These are phyloP conservation scores for Octodon degus DNA, from an alignment of 2,113 vertebrate species.

Conservation along the genomic window DNA sequence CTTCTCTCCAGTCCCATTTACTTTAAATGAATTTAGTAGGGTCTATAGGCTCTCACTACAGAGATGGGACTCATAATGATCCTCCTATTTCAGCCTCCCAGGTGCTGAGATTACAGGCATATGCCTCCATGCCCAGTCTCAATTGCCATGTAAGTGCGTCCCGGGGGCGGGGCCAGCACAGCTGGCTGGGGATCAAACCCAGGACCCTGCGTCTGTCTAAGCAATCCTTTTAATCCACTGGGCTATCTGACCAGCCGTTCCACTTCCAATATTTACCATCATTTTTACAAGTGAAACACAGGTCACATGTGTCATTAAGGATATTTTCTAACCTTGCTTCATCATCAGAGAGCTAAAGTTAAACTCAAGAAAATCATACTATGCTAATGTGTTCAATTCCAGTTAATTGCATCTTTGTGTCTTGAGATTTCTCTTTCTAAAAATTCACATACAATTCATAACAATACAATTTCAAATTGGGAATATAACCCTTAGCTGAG, in stretches of 20 bases:
- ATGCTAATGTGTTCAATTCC: background rate
- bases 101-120: no score
- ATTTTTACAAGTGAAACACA: background rate
- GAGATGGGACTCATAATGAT: no score
- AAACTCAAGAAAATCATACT: background rate
- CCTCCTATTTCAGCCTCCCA: no score
- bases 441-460: background rate
- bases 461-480: conserved; percentile 19
- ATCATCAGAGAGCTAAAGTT: background rate
- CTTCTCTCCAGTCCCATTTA: background rate
- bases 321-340: background rate
- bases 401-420: conserved; percentile 24
- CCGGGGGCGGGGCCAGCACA: no score
- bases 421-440: conserved; percentile 2
- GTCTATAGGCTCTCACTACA: no score
- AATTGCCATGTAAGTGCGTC: no score
- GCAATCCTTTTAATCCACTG: no score
- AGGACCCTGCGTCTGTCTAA: no score
- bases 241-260: background rate
- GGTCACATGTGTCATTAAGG: background rate
- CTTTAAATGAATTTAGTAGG: no score
- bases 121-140: no score
- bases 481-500: background rate
- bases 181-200: no score
- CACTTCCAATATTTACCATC: background rate